Base-by-base conservation (phyloP, 2,797 vertebrate species). In the Mormyrus proboscirostris region DNA sequence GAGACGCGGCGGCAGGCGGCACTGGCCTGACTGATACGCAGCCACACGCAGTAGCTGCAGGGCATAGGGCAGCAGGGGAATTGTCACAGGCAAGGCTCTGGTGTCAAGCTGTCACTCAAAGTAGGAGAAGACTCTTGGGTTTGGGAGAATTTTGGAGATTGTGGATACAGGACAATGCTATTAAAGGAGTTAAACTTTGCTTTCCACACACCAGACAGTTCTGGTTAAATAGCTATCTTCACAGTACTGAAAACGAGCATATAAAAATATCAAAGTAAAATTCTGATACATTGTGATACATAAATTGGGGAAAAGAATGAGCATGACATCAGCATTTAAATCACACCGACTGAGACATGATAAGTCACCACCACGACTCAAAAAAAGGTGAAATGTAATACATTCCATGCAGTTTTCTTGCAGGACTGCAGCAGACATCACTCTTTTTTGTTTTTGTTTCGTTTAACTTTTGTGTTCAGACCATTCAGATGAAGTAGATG, bases 1-100 rank as follows among this genome's bases (percentile, higher is more conserved):
- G 94, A 88, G 25, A 90, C 95, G 89, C 96, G 90, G 0, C 87
- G 95, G 90, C 97, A 97, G 0, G 90, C 95, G 0, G 90, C 73
- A 1, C 95, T 96, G 84, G 94, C 94, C 94, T 95, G 96, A 59
- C 95, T 96, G 91, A 97, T 91, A 41, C 95, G 94, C 93, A 98
- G 95, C 93, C 95, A 95, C 92, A 96, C 94, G 22, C 97, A 97
- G 93, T 96, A 97, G 91, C 97, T 97, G 93, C 65, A 92, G 47
- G 79, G 16, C 88, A 59, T 50, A 91, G 38, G 92, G 65, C 65
- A 73, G 29, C 1, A 3, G 25, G 38, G 73, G 41, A 0, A 44
- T 10, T 41, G 10, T 14, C 49, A 51, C 49, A 33, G 83, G 44
- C 25, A 25, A 19, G 5, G 12, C 49, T 14, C 65, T 38, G 29